Conservation (phyloP, 2,113 vertebrate species). For the Hucho hucho region DNA sequence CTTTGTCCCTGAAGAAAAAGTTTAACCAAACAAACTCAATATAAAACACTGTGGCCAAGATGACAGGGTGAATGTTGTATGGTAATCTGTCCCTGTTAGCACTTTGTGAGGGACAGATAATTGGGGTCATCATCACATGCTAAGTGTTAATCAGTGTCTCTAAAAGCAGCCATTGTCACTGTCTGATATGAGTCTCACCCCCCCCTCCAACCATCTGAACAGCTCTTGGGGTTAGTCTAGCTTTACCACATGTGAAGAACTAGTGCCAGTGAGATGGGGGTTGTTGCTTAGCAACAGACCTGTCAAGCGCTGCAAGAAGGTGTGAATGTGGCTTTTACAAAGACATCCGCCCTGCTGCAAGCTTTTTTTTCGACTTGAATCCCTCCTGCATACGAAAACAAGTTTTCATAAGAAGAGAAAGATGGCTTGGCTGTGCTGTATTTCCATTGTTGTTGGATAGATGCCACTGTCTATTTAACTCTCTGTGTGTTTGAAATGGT, state of each 20-base stretch:
- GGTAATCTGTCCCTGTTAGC: not conserved
- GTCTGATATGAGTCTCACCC: not conserved
- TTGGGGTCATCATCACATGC: constrained; percentile 2
- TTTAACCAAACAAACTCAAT: not conserved
- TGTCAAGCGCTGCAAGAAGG: constrained; percentile 40
- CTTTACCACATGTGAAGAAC: constrained; percentile 28
- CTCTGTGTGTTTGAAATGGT: not conserved
- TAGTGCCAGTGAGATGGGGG: constrained; percentile 8
- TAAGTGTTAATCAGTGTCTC: not conserved
- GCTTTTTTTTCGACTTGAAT: not conserved
- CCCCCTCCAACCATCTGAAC: not conserved
- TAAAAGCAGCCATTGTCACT: not conserved
- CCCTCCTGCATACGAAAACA: not conserved
- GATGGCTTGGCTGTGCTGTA: not conserved
- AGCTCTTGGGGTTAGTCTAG: constrained; percentile 8
- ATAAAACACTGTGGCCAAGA: not conserved
- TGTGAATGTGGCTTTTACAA: constrained; percentile 39
- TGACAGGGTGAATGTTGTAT: not conserved
- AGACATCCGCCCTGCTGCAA: constrained; percentile 20
- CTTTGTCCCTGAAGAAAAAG: too few species aligned
- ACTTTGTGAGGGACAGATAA: not conserved
- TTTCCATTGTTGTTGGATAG: not conserved
- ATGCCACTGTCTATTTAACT: not conserved
- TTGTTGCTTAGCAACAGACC: constrained; percentile 46
- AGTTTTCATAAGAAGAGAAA: not conserved